Evolutionary conservation across 2,888 invertebrate genomes (phyloP).

Genomic region (Corbicula japonica): DNA sequence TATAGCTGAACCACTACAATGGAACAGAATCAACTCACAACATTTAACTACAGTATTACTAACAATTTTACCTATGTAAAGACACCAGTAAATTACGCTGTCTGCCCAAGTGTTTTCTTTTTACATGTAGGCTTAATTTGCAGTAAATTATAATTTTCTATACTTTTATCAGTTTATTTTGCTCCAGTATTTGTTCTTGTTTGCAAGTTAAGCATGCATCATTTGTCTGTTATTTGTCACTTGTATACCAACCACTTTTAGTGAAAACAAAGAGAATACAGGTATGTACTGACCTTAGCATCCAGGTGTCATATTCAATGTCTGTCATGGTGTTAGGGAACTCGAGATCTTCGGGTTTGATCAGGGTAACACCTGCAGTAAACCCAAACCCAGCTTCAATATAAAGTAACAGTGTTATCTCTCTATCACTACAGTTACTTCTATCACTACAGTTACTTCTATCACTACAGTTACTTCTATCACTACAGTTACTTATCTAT

Average conservation of each 20-base stretch:
- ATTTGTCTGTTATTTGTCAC: background rate
- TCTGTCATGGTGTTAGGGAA: slow-evolving; percentile 96
- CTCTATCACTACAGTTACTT: too few relatives aligned
- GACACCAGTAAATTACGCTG: too few relatives aligned
- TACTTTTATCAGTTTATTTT: background rate
- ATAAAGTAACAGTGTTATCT: too few relatives aligned
- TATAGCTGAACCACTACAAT: slow-evolving; percentile 92
- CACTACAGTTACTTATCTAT: too few relatives aligned
- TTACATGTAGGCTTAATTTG: too few relatives aligned
- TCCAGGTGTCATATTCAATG: slow-evolving; percentile 96
- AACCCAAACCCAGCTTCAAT: too few relatives aligned
- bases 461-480: too few relatives aligned
- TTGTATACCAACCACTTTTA: background rate
- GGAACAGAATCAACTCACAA: background rate
- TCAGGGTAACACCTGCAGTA: slow-evolving; percentile 92
- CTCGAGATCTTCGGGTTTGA: slow-evolving; percentile 96
- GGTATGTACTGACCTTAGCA: slow-evolving; percentile 89
- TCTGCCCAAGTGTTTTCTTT: too few relatives aligned
- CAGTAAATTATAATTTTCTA: background rate
- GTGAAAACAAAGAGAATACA: background rate
- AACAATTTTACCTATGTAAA: too few relatives aligned
- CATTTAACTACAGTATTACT: too few relatives aligned
- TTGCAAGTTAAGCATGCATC: background rate
- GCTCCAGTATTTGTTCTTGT: background rate
- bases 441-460: too few relatives aligned